These are phyloP conservation scores for Ceratina australensis DNA, from an alignment of 1,140 invertebrate species.

Conservation along the genomic window DNA sequence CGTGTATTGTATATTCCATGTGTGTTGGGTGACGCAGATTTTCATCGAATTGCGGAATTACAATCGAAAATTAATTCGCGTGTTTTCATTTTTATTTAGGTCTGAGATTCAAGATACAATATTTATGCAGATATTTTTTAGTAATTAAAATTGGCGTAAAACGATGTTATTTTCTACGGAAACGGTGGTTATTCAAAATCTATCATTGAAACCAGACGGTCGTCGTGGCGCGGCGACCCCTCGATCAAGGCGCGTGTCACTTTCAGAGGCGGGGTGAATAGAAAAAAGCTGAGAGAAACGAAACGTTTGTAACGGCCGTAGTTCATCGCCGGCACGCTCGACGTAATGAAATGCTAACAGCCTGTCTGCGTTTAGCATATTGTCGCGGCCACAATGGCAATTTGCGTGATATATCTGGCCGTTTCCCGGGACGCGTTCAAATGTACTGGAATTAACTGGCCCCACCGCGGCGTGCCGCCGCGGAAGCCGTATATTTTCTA, in stretches of 20 bases:
- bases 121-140: no score
- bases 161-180: no score
- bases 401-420: slow-evolving; percentile 77
- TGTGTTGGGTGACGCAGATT: no score
- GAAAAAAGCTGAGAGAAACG: neutral
- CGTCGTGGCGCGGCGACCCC: neutral
- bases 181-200: no score
- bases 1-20: no score
- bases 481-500: slow-evolving; percentile 33
- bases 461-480: slow-evolving; percentile 5
- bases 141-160: no score
- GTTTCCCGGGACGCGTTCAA: slow-evolving; percentile 69
- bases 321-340: slow-evolving; percentile 28
- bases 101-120: no score
- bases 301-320: neutral
- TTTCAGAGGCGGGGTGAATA: neutral
- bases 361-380: slow-evolving; percentile 72
- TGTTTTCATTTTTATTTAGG: no score
- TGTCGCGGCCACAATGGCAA: slow-evolving; percentile 78
- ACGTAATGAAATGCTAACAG: slow-evolving; percentile 74
- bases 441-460: slow-evolving; percentile 78
- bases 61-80: no score
- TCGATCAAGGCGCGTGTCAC: slow-evolving; percentile 21
- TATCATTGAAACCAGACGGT: slow-evolving; percentile 11
- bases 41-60: no score